Percentiles rank a stretch among this genome's conserved stretches.
phyloP scores from a whole-genome alignment of 2,113 vertebrate species.

The Charina bottae region DNA sequence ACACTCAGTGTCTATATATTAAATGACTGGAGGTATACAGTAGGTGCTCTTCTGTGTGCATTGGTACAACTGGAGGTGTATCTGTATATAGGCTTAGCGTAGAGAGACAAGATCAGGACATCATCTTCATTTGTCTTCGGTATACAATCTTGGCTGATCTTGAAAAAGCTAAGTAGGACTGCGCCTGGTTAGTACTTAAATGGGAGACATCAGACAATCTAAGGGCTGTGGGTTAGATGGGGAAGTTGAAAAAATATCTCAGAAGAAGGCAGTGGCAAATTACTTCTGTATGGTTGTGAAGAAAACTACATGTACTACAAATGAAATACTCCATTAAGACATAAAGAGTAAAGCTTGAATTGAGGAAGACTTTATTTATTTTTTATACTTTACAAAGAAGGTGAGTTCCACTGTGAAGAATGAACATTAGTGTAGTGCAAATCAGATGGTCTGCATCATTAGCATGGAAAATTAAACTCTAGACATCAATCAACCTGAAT shows the following conservation, averaged over 20 bases:
- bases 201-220: too few species aligned
- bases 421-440: background rate
- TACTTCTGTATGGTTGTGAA: too few species aligned
- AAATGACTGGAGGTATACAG: background rate
- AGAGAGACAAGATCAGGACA: background rate
- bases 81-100: background rate
- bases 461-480: slow-evolving; percentile 55
- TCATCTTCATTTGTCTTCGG: background rate
- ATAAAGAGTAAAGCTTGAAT: too few species aligned
- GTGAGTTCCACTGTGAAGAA: slow-evolving; percentile 6
- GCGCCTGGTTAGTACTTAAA: too few species aligned
- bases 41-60: background rate
- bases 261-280: too few species aligned
- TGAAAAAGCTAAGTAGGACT: background rate
- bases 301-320: too few species aligned
- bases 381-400: background rate
- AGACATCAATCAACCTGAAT: background rate
- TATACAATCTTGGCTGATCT: background rate
- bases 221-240: too few species aligned
- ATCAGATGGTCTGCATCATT: slow-evolving; percentile 17
- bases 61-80: background rate
- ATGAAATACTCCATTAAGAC: too few species aligned
- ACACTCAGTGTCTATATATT: background rate
- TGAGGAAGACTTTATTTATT: too few species aligned
- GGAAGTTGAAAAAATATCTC: too few species aligned